Evolutionary conservation across 2,797 vertebrate species (phyloP).

Genomic region (Sebastes hopkinsi): DNA sequence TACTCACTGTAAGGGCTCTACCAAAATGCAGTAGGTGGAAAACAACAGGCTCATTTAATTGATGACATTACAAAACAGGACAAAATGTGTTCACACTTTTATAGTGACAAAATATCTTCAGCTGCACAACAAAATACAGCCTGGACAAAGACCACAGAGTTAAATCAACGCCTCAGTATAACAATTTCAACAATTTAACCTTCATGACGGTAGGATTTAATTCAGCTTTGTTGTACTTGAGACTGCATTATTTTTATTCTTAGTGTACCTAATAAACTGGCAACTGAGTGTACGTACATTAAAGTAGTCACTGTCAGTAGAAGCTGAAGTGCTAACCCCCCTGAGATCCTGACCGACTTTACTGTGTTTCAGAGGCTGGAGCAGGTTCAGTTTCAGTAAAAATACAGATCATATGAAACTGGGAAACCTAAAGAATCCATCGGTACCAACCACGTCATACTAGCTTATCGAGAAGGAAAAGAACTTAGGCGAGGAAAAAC

Average conservation of each 20-base stretch:
- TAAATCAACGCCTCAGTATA: not conserved
- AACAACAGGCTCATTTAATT: not conserved
- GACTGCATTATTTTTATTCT: not conserved
- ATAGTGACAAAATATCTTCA: not conserved
- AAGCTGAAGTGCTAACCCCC: not conserved
- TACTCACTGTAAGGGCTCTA: not conserved
- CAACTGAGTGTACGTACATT: not conserved
- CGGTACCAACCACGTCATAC: no score
- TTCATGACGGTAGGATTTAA: not conserved
- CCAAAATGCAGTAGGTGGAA: no score
- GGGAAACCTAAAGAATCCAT: no score
- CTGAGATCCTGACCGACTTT: no score
- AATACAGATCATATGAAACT: no score
- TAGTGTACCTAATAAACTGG: not conserved
- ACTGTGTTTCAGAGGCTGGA: no score
- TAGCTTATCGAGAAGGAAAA: no score
- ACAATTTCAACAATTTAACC: not conserved
- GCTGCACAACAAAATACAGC: not conserved
- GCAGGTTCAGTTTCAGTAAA: no score
- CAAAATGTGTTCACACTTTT: not conserved
- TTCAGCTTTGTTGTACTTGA: not conserved
- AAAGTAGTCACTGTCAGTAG: not conserved
- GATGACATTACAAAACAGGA: not conserved
- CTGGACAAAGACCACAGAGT: not conserved
- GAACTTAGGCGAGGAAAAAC: no score